These are phyloP conservation scores for Rotaria magnacalcarata DNA, from an alignment of 2,888 invertebrate species.

Conservation along the genomic window DNA sequence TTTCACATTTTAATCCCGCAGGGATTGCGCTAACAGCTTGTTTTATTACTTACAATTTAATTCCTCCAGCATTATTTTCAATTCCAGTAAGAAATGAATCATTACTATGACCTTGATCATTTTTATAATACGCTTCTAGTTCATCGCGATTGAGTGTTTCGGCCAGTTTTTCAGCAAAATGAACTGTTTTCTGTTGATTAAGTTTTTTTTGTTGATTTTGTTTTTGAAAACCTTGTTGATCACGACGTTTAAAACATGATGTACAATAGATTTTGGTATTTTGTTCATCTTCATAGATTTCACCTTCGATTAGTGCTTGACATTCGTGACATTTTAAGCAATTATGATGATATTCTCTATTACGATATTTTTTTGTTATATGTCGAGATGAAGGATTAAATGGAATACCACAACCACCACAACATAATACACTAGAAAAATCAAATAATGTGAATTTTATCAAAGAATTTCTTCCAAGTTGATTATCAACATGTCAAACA, in stretches of 20 bases:
- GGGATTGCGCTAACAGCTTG: too few species aligned
- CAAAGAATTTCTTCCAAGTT: too few species aligned
- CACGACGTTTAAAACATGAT: background rate
- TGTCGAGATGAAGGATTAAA: slow-evolving; percentile 7
- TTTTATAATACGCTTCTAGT: background rate
- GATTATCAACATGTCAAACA: too few species aligned
- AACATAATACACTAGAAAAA: background rate
- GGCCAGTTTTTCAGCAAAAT: slow-evolving; percentile 28
- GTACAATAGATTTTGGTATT: background rate
- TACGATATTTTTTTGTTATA: slow-evolving; percentile 6
- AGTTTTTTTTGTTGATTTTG: background rate
- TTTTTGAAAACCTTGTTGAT: slow-evolving; percentile 24
- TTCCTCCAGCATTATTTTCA: background rate
- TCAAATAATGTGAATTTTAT: too few species aligned
- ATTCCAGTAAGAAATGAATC: background rate
- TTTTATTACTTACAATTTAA: background rate
- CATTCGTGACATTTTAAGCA: slow-evolving; percentile 13
- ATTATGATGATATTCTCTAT: slow-evolving; percentile 36
- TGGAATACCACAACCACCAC: slow-evolving; percentile 27
- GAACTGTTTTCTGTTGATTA: slow-evolving; percentile 12
- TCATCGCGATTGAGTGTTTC: slow-evolving; percentile 28
- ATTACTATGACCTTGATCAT: background rate
- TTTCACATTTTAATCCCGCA: too few species aligned
- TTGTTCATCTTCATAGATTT: slow-evolving; percentile 2
- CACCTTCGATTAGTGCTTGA: background rate